These are phyloP conservation scores for Diorhabda sublineata DNA, from an alignment of 1,140 invertebrate species.

Conservation along the genomic window DNA sequence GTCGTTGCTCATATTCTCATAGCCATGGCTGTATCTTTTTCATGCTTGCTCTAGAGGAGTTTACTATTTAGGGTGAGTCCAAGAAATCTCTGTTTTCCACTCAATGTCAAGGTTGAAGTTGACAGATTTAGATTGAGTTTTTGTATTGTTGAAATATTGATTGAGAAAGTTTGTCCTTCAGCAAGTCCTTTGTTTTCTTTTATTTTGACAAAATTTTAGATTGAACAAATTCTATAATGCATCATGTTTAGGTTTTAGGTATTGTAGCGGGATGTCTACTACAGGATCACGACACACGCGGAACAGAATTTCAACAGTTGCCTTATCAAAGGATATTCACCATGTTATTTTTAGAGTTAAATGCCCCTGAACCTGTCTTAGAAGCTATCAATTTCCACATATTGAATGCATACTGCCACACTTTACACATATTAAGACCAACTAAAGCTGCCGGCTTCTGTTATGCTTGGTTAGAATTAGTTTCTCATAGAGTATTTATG, in stretches of 20 bases:
- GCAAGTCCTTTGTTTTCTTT: no score
- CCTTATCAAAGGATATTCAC: conserved; percentile 97
- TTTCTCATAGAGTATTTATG: conserved; percentile 95
- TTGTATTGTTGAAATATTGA: no score
- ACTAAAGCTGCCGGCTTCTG: conserved; percentile 94
- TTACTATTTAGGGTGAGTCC: no score
- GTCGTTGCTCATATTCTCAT: no score
- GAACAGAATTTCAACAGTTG: conserved; percentile 90
- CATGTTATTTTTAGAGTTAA: conserved; percentile 95
- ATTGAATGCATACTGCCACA: conserved; percentile 86
- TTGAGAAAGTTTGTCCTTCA: no score
- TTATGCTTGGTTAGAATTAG: conserved; percentile 96
- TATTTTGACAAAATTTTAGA: no score
- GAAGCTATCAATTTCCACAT: conserved; percentile 90
- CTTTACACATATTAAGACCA: conserved; percentile 86
- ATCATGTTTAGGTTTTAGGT: conserved; percentile 63
- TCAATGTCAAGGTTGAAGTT: no score
- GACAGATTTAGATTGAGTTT: no score
- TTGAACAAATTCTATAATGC: no score
- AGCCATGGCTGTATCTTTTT: no score
- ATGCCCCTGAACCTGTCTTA: conserved; percentile 85
- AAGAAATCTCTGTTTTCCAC: no score
- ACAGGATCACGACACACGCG: conserved; percentile 86
- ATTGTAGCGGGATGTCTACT: conserved; percentile 92
- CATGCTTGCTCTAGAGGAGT: no score